Conservation (phyloP, 2,888 invertebrate species). For the Philaethria dido region DNA sequence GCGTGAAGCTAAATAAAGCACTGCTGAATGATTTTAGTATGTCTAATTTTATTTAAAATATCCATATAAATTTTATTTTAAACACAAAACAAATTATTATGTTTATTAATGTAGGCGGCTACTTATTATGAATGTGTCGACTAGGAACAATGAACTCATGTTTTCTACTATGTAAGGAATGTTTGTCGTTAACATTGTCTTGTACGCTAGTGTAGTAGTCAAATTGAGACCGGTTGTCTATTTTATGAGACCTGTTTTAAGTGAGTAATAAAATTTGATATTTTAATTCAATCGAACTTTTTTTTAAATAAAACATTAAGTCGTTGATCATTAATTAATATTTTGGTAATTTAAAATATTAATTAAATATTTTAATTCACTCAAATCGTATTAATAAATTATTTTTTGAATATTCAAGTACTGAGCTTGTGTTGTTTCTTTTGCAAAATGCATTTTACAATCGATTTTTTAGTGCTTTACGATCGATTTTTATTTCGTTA, state of each 20-base stretch:
- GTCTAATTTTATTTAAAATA: no score
- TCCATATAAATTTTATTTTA: not conserved
- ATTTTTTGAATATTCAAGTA: no score
- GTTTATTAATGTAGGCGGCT: constrained; percentile 30
- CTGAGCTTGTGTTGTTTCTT: no score
- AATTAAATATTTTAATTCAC: no score
- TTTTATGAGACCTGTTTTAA: constrained; percentile 6
- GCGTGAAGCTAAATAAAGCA: no score
- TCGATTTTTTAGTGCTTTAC: no score
- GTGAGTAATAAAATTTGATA: constrained; percentile 3
- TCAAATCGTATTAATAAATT: no score
- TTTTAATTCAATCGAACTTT: not conserved
- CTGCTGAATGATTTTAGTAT: no score
- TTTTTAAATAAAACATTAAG: not conserved
- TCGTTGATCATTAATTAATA: no score
- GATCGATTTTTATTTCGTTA: no score
- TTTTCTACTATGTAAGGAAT: constrained; percentile 21
- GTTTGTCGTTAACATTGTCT: constrained; percentile 14
- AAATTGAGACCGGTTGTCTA: not conserved
- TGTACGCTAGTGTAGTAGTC: constrained; percentile 5
- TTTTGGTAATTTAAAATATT: no score
- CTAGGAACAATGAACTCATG: constrained; percentile 29
- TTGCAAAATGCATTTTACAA: no score
- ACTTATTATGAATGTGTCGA: constrained; percentile 25
- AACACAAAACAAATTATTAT: constrained; percentile 3